Conservation (phyloP, 2,797 vertebrate species). For the Paramormyrops hopkinsi region DNA sequence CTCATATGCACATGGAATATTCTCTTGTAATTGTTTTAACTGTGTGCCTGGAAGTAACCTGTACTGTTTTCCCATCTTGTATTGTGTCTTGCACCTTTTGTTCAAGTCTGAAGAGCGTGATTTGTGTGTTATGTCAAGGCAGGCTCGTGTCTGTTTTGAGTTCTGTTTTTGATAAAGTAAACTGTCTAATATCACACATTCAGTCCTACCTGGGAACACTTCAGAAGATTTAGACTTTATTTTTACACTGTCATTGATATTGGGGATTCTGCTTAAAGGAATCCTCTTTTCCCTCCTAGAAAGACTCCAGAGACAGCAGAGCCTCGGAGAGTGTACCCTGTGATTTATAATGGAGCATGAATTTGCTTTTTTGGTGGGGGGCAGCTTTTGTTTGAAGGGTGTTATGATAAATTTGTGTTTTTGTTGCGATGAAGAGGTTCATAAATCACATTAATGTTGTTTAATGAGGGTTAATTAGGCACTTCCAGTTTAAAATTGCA, state of each 20-base stretch:
- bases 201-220: neutral
- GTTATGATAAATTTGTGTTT: neutral
- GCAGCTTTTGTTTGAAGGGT: neutral
- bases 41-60: neutral
- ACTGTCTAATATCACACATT: neutral
- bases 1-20: neutral
- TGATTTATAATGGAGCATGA: neutral
- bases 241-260: neutral
- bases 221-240: neutral
- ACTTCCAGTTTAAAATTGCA: neutral
- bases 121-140: neutral
- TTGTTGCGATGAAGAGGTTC: neutral
- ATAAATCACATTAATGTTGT: conserved; percentile 7
- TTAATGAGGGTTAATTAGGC: neutral
- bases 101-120: neutral
- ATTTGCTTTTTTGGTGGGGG: neutral
- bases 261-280: neutral
- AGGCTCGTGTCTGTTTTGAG: neutral
- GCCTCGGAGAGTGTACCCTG: neutral
- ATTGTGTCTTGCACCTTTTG: neutral
- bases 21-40: neutral
- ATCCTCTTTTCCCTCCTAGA: neutral
- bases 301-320: neutral
- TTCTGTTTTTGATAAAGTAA: neutral
- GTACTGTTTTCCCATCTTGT: neutral